Evolutionary conservation across 2,888 invertebrate species (phyloP).

Genomic region (Aphelenchoides bicaudatus): DNA sequence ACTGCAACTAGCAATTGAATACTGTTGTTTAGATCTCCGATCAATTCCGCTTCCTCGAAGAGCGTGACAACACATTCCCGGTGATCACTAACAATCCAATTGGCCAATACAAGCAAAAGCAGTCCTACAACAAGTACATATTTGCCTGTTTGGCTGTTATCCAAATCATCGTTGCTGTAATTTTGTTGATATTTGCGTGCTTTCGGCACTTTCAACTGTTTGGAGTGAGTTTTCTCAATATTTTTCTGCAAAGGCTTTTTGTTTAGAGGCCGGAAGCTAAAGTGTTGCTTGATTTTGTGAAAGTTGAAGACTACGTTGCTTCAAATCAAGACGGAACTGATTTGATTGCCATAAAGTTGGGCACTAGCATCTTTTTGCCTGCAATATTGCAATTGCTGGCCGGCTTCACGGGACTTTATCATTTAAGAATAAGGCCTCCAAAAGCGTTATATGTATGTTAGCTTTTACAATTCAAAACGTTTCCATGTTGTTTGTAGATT

Average conservation of each 20-base stretch:
- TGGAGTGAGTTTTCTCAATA: neutral
- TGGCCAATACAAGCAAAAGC: neutral
- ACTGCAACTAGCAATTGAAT: neutral
- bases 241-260: neutral
- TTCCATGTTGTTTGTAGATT: slow-evolving; percentile 22
- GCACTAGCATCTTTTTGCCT: slow-evolving; percentile 28
- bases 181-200: slow-evolving; percentile 1
- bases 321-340: slow-evolving; percentile 36
- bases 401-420: slow-evolving; percentile 31
- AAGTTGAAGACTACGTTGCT: slow-evolving; percentile 35
- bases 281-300: slow-evolving; percentile 32
- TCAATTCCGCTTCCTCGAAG: slow-evolving; percentile 8
- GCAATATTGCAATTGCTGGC: slow-evolving; percentile 30
- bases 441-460: neutral
- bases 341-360: slow-evolving; percentile 35
- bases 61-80: neutral
- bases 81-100: neutral
- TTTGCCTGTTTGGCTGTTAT: neutral
- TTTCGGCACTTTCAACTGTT: slow-evolving; percentile 7
- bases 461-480: neutral
- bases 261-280: neutral
- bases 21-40: slow-evolving; percentile 10
- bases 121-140: neutral
- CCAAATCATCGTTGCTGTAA: slow-evolving; percentile 3
- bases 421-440: slow-evolving; percentile 26